phyloP scores from a whole-genome alignment of 2,797 vertebrate genomes.

The Micromesistius poutassou region DNA sequence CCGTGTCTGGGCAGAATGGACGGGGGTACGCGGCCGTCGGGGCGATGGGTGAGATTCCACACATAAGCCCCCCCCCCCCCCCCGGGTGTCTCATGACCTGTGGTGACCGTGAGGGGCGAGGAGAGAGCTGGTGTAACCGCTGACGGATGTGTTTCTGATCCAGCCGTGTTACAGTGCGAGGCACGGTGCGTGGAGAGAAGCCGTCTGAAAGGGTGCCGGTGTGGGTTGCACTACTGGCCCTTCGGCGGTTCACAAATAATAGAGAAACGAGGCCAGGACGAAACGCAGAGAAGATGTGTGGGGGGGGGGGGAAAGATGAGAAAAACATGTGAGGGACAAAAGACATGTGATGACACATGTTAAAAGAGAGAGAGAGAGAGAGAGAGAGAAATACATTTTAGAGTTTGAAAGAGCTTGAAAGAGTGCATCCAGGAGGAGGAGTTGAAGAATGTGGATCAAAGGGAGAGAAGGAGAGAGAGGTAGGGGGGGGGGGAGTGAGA shows the following conservation, averaged over 20 bases:
- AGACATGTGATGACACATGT: not conserved
- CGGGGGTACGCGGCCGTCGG: slow-evolving; percentile 12
- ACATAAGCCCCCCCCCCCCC: no score
- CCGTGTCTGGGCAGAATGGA: slow-evolving; percentile 37
- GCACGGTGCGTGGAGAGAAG: slow-evolving; percentile 20
- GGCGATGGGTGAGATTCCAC: slow-evolving; percentile 19
- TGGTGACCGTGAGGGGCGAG: slow-evolving; percentile 27
- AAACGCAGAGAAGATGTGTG: slow-evolving; percentile 33
- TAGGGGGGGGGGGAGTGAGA: not conserved
- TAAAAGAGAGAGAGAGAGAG: no score
- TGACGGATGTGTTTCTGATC: slow-evolving; percentile 57
- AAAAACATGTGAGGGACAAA: slow-evolving; percentile 34
- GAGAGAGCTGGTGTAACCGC: slow-evolving; percentile 41
- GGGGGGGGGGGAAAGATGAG: slow-evolving; percentile 25
- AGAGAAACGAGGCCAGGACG: slow-evolving; percentile 19
- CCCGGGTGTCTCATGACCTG: slow-evolving; percentile 11
- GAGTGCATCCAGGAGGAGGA: not conserved
- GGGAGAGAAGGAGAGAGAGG: slow-evolving; percentile 34
- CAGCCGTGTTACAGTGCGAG: slow-evolving; percentile 12
- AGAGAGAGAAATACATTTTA: not conserved
- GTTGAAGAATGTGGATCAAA: slow-evolving; percentile 8
- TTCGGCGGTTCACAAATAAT: slow-evolving; percentile 43
- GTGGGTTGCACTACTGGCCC: slow-evolving; percentile 56
- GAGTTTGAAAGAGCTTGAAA: not conserved
- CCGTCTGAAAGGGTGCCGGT: slow-evolving; percentile 43